Conservation (phyloP, 2,888 invertebrate genomes). For the Dascillus cervinus region DNA sequence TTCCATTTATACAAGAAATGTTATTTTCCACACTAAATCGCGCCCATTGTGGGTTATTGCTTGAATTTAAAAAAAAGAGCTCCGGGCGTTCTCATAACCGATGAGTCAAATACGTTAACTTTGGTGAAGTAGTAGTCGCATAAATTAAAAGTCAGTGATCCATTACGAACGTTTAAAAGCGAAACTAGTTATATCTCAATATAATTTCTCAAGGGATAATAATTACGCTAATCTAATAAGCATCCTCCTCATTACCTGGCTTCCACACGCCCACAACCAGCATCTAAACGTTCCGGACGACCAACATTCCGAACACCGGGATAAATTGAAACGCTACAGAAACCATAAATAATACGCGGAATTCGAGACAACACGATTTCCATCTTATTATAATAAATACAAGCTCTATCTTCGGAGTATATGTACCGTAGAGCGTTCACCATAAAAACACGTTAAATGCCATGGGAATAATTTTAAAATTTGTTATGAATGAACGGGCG, state of each 20-base stretch:
- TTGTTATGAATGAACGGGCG: neutral
- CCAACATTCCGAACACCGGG: slow-evolving; percentile 21
- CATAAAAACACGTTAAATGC: too few relatives aligned
- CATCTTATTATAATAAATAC: slow-evolving; percentile 38
- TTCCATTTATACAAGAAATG: too few relatives aligned
- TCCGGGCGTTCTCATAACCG: too few relatives aligned
- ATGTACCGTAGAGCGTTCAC: too few relatives aligned
- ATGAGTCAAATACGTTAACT: too few relatives aligned
- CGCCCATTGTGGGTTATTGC: too few relatives aligned
- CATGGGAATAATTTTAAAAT: neutral
- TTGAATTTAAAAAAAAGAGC: too few relatives aligned
- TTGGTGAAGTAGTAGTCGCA: too few relatives aligned
- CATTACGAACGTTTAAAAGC: too few relatives aligned
- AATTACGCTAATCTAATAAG: slow-evolving; percentile 41
- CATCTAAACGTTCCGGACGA: slow-evolving; percentile 13
- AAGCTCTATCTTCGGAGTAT: slow-evolving; percentile 18
- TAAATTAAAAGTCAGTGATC: too few relatives aligned
- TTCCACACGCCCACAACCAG: slow-evolving; percentile 38
- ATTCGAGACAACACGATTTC: slow-evolving; percentile 37
- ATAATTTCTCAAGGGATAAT: slow-evolving; percentile 26
- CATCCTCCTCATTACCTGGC: slow-evolving; percentile 33
- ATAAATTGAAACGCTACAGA: slow-evolving; percentile 40
- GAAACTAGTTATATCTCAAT: too few relatives aligned
- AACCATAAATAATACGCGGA: slow-evolving; percentile 41
- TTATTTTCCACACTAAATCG: too few relatives aligned